A percentile compares a stretch with the other conserved stretches of the same genome.
Conservation (phyloP, 2,888 invertebrate species). For the Diabrotica balteata region DNA sequence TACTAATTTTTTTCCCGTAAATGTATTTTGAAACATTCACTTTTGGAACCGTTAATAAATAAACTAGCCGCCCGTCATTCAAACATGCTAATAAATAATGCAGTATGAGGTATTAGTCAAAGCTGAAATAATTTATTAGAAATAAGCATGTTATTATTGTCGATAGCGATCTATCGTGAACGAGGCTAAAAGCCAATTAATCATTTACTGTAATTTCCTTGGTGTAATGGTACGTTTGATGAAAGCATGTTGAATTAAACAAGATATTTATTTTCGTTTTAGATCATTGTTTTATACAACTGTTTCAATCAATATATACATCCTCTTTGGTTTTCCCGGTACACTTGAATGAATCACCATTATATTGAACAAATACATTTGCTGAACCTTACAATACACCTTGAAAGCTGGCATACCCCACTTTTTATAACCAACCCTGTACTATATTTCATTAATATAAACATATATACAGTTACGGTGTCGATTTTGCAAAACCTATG, state of each 20-base stretch:
- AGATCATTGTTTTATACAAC: constrained; percentile 1
- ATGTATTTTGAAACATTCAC: no score
- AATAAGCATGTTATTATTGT: constrained; percentile 22
- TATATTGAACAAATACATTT: no score
- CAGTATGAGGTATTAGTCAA: constrained; percentile 12
- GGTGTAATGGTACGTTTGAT: constrained; percentile 3
- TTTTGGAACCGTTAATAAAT: constrained; percentile 7
- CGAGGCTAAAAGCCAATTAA: constrained; percentile 22
- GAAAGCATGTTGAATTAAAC: constrained; percentile 16
- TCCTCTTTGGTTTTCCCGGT: no score
- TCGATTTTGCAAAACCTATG: no score
- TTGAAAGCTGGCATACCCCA: no score
- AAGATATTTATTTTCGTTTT: constrained; percentile 3
- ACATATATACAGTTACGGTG: no score
- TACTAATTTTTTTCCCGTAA: no score
- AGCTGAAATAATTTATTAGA: constrained; percentile 19
- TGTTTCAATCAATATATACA: background rate
- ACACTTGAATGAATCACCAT: no score
- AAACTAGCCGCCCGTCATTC: constrained; percentile 4
- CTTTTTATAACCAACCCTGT: no score
- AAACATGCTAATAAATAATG: constrained; percentile 19
- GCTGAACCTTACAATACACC: no score
- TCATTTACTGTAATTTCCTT: constrained; percentile 15
- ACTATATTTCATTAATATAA: no score
- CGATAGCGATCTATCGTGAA: constrained; percentile 27